These are phyloP conservation scores for Triops cancriformis DNA, from an alignment of 1,140 invertebrate species.

Conservation along the genomic window DNA sequence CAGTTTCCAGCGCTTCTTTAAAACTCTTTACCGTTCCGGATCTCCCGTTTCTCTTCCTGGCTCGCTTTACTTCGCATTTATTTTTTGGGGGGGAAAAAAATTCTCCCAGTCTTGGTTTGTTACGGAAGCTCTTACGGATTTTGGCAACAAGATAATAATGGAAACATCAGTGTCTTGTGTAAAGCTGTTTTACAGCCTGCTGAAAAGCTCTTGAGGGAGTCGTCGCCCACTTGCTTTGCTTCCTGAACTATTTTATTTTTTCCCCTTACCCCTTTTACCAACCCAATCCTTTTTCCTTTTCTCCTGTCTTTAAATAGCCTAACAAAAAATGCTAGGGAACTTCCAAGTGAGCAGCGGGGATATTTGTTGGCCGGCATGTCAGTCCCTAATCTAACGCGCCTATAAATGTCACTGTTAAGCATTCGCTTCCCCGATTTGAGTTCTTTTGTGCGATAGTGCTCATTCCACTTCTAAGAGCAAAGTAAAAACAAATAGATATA, in stretches of 20 bases:
- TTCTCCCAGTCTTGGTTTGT: too few species aligned
- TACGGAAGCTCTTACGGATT: background rate
- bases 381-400: background rate
- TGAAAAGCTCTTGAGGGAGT: constrained; percentile 10
- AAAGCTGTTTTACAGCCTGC: constrained; percentile 13
- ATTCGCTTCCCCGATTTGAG: background rate
- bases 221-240: constrained; percentile 9
- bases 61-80: background rate
- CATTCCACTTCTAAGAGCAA: too few species aligned
- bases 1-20: background rate
- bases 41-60: background rate
- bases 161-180: constrained; percentile 7
- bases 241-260: background rate
- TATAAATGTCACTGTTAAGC: background rate
- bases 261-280: background rate
- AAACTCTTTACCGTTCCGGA: background rate
- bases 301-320: background rate
- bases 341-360: background rate
- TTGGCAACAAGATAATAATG: constrained; percentile 11
- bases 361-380: background rate
- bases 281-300: background rate
- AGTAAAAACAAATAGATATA: background rate
- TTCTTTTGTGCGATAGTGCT: background rate
- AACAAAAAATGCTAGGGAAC: background rate
- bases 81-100: background rate